Evolutionary conservation across 2,888 invertebrate species (phyloP), one percentile per base, ranked within the genome.

Genomic region (Pasiphila rectangulata): DNA sequence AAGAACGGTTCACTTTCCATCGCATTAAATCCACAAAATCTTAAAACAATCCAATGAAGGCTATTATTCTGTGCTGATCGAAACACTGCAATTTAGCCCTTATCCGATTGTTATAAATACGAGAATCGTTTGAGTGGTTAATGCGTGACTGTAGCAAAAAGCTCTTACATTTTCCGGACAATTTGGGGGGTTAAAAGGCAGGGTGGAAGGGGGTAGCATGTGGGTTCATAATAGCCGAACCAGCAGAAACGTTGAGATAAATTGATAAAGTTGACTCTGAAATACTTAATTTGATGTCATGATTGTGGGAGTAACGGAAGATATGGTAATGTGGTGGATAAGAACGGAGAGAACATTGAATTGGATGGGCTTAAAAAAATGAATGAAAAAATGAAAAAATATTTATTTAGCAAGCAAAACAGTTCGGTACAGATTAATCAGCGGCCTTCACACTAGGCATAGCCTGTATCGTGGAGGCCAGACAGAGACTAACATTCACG

Each of bases 191-290:
- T 9, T 29, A 1, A 35, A 13, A 25, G 34, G 6, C 10, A n/a
- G 35, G 30, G 43, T 37, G 34, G n/a, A 15, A 35, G 32, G 51
- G 54, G 63, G 56, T 54, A 59, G 64, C 64, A 67, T 72, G 65
- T 67, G 67, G 47, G 47, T 46, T 58, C 60, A 59, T 68, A 64
- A 68, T 63, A 59, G 63, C 43, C 43, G 45, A 56, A 52, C 55
- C 47, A 50, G 54, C 46, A 55, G 58, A 46, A 53, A 61, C 58
- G 59, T 54, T 46, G 59, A 60, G 59, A 67, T 68, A 69, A 72
- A 74, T 73, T 72, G 70, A 69, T 72, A 72, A 71, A 70, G 64
- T 69, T 63, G 65, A 61, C 52, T 56, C 55, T 53, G 57, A n/a
- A n/a, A n/a, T 63, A 64, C 62, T 58, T 59, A 45, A 49, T 53